Conservation (phyloP, 1,140 invertebrate genomes). For the Olivierus martensii region DNA sequence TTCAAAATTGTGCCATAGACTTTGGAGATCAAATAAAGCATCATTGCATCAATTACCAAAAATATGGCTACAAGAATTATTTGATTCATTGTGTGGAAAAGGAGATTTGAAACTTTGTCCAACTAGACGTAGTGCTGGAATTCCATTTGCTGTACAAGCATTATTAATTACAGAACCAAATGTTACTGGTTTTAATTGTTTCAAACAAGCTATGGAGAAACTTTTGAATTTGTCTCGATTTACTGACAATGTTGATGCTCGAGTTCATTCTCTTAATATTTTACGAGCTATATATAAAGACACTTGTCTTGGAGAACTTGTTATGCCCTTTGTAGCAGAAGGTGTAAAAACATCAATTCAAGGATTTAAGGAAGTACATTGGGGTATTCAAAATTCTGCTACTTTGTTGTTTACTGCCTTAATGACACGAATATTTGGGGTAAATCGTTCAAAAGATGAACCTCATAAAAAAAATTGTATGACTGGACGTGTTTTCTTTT, state of each 20-base stretch:
- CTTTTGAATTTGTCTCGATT: constrained; percentile 37
- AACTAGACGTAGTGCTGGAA: constrained; percentile 75
- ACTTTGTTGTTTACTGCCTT: constrained; percentile 70
- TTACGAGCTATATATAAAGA: constrained; percentile 63
- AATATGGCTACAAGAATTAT: constrained; percentile 52
- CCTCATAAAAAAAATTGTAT: constrained; percentile 55
- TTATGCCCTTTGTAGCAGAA: constrained; percentile 51
- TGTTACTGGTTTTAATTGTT: constrained; percentile 33
- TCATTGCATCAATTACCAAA: constrained; percentile 47
- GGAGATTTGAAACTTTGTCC: constrained; percentile 48
- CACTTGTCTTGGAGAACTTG: constrained; percentile 52
- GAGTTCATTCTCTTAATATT: constrained; percentile 70
- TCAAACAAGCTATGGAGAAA: constrained; percentile 44
- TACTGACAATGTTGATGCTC: constrained; percentile 5
- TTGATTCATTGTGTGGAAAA: constrained; percentile 41
- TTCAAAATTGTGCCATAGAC: constrained; percentile 48
- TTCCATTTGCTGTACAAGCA: constrained; percentile 80
- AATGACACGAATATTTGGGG: constrained; percentile 80
- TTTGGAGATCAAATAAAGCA: constrained; percentile 40
- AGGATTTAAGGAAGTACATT: constrained; percentile 56
- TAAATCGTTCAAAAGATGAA: constrained; percentile 55
- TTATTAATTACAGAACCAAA: constrained; percentile 51
- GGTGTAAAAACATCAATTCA: constrained; percentile 55
- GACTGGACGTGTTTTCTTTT: constrained; percentile 61
- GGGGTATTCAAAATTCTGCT: constrained; percentile 64